Base-by-base conservation (phyloP, 2,113 vertebrate genomes). In the Spilogale gracilis region DNA sequence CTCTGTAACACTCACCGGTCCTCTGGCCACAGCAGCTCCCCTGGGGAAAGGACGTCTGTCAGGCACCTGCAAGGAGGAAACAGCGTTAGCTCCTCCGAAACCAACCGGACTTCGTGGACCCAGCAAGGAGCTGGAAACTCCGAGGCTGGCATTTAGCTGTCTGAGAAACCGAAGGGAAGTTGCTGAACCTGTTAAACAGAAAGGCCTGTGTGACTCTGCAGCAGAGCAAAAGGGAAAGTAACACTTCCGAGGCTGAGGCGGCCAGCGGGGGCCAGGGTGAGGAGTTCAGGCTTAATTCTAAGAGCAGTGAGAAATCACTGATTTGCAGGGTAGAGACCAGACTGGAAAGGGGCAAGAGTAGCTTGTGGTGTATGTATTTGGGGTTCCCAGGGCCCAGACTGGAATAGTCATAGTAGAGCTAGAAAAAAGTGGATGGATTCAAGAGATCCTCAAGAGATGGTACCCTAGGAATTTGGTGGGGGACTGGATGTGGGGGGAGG, bases 151-250 rank as follows among this genome's bases (percentile, higher is more conserved):
- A 86, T 69, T 50, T 91, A 91, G 92, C 84, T 96, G 65, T 69
- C 71, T 13, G 73, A 87, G 95, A 91, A 85, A 89, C 90, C 89
- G 95, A 74, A n/a, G 79, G 92, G 94, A 98, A 98, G 97, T 96
- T 97, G 97, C 91, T 79, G 97, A 97, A 98, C 97, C 98, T 98
- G 97, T 97, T 98, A 93, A 88, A 88, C 98, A 97, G 95, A 97
- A 96, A 92, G 84, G 91, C 74, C 32, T 0, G 16, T 85, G 83
- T 65, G 94, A 92, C 96, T 71, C 38, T 1, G 13, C 56, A 17
- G 89, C 74, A 94, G 61, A 92, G 87, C 93, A 80, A 65, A 94
- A 92, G 38, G 78, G 93, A 96, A 97, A 96, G 93, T 43, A 71
- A 90, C 60, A 80, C 91, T 86, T 48, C 58, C 43, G 61, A 58